Evolutionary conservation across 1,140 invertebrate genomes (phyloP).

Genomic region (Cryptotermes secundus): DNA sequence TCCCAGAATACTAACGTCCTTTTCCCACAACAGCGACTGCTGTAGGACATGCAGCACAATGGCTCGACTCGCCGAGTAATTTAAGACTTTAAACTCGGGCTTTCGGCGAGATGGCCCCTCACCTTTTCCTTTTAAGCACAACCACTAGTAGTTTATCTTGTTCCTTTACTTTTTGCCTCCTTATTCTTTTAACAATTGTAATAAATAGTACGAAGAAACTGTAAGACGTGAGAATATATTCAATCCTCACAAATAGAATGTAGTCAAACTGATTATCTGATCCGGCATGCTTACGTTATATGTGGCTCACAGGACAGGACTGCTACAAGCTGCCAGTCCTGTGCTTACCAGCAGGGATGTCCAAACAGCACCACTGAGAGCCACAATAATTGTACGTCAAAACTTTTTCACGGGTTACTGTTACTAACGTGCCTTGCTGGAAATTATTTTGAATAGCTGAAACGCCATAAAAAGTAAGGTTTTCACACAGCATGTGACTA

Average conservation of each 20-base stretch:
- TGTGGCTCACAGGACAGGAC: not conserved
- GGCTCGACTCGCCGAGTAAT: not conserved
- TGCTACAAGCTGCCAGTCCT: too few species aligned
- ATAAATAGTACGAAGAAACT: not conserved
- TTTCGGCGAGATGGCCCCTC: too few species aligned
- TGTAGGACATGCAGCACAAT: not conserved
- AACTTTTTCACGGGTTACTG: too few species aligned
- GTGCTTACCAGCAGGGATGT: not conserved
- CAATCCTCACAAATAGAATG: not conserved
- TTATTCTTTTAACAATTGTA: not conserved
- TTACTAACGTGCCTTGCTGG: too few species aligned
- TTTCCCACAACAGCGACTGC: not conserved
- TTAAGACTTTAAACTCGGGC: not conserved
- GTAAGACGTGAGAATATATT: not conserved
- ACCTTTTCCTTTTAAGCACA: too few species aligned
- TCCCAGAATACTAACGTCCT: not conserved
- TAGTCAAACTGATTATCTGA: not conserved
- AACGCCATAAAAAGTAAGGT: too few species aligned
- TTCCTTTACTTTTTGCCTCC: not conserved
- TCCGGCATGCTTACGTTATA: not conserved
- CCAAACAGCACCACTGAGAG: not conserved
- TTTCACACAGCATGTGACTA: too few species aligned
- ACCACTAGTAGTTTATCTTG: too few species aligned
- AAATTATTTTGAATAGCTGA: too few species aligned
- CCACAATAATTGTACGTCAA: too few species aligned